Percentiles rank a stretch among this genome's conserved stretches.
Evolutionary conservation across 2,113 vertebrate genomes (phyloP).

Genomic region (Pelodiscus sinensis): DNA sequence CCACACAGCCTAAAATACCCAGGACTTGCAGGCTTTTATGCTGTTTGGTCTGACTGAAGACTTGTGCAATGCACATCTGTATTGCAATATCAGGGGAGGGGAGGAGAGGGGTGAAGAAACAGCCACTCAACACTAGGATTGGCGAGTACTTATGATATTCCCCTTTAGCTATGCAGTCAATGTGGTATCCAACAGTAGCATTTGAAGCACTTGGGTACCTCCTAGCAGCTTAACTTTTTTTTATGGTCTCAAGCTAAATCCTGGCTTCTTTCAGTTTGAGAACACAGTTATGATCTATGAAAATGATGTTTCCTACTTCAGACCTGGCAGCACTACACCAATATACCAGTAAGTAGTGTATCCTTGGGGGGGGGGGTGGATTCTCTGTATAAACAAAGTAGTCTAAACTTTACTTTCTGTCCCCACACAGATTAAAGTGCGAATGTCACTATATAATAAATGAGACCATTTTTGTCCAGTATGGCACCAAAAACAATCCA

Average conservation of each 20-base stretch:
- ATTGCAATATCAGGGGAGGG: background rate
- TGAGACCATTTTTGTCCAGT: background rate
- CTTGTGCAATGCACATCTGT: no score
- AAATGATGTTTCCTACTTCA: constrained; percentile 63
- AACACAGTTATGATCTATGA: constrained; percentile 60
- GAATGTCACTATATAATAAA: constrained; percentile 47
- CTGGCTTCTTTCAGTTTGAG: constrained; percentile 33
- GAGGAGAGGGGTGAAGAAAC: background rate
- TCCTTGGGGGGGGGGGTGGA: no score
- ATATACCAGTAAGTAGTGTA: constrained; percentile 53
- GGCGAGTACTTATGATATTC: background rate
- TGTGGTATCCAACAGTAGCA: no score
- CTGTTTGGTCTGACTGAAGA: no score
- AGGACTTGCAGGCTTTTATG: background rate
- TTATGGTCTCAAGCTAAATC: background rate
- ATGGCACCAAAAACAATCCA: constrained; percentile 23
- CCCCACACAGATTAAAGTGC: constrained; percentile 45
- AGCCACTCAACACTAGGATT: background rate
- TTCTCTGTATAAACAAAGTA: no score
- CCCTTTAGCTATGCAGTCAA: no score
- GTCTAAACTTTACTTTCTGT: background rate
- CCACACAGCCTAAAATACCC: background rate
- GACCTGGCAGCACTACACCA: constrained; percentile 22
- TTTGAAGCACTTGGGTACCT: no score
- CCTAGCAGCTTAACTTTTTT: no score